These are phyloP conservation scores for Drosophila insularis DNA, from an alignment of 1,140 invertebrate species.

Conservation along the genomic window DNA sequence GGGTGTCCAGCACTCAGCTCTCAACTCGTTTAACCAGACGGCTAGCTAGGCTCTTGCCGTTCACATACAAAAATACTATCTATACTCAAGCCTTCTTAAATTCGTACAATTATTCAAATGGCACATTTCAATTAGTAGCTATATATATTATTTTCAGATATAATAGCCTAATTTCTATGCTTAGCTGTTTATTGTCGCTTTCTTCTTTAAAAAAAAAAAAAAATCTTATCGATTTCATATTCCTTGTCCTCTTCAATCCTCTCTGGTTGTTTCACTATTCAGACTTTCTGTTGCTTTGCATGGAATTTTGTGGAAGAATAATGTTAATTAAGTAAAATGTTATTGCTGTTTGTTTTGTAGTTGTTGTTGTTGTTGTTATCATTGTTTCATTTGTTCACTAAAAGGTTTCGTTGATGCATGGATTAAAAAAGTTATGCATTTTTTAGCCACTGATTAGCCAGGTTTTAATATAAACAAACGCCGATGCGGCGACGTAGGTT, in stretches of 20 bases:
- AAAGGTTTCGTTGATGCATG: neutral
- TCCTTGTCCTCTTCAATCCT: constrained; percentile 10
- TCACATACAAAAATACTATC: constrained; percentile 26
- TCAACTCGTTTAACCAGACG: constrained; percentile 26
- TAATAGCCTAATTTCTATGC: constrained; percentile 12
- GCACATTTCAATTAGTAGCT: constrained; percentile 8
- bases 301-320: constrained; percentile 43
- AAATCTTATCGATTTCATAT: neutral
- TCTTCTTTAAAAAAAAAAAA: neutral
- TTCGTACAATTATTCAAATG: constrained; percentile 43
- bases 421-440: neutral
- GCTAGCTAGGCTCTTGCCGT: constrained; percentile 8
- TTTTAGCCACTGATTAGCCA: constrained; percentile 70
- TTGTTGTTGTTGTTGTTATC: constrained; percentile 3
- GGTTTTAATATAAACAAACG: constrained; percentile 65
- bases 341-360: constrained; percentile 3
- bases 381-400: too few relatives aligned
- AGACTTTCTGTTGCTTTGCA: constrained; percentile 67
- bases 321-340: constrained; percentile 11
- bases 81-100: constrained; percentile 36
- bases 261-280: constrained; percentile 34
- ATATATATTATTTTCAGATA: neutral
- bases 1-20: constrained; percentile 62
- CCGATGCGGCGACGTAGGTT: constrained; percentile 50
- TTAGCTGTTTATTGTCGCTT: constrained; percentile 40